Evolutionary conservation across 2,888 invertebrate species (phyloP).

Genomic region (Linnaemya tessellans): DNA sequence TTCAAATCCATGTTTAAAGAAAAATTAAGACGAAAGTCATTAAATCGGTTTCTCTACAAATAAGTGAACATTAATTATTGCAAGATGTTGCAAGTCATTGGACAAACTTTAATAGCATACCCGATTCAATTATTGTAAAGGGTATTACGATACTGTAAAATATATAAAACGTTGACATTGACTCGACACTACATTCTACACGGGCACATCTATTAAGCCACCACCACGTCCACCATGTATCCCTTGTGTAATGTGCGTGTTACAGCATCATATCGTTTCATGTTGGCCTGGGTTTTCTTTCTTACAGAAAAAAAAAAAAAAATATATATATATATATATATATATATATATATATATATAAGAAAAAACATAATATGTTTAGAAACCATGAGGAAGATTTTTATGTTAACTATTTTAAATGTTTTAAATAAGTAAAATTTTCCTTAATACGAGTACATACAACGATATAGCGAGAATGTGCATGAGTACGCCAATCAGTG

Average conservation of each 20-base stretch:
- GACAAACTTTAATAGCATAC: too few relatives aligned
- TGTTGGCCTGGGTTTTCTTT: conserved; percentile 1
- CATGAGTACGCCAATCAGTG: conserved; percentile 52
- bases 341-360: too few relatives aligned
- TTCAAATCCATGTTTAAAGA: too few relatives aligned
- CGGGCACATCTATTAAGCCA: conserved; percentile 21
- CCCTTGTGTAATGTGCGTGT: conserved; percentile 54
- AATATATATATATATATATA: too few relatives aligned
- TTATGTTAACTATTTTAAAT: conserved; percentile 67
- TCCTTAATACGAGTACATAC: conserved; percentile 66
- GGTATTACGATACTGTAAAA: background rate
- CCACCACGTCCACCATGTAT: conserved; percentile 11
- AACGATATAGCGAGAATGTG: conserved; percentile 13
- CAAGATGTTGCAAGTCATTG: too few relatives aligned
- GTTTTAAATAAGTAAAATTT: conserved; percentile 70
- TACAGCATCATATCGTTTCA: conserved; percentile 49
- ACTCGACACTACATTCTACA: conserved; percentile 46
- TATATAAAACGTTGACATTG: conserved; percentile 58
- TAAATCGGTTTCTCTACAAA: too few relatives aligned
- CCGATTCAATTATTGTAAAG: background rate
- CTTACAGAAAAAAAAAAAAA: background rate
- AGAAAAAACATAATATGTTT: conserved; percentile 19
- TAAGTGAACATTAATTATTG: too few relatives aligned
- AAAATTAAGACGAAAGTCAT: too few relatives aligned
- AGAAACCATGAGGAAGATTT: conserved; percentile 59